Evolutionary conservation across 30 jellyfish, hydroid and myxozoan species (phyloP), one percentile per base, ranked within the genome.

Genomic region (Cassiopea xamachana): DNA sequence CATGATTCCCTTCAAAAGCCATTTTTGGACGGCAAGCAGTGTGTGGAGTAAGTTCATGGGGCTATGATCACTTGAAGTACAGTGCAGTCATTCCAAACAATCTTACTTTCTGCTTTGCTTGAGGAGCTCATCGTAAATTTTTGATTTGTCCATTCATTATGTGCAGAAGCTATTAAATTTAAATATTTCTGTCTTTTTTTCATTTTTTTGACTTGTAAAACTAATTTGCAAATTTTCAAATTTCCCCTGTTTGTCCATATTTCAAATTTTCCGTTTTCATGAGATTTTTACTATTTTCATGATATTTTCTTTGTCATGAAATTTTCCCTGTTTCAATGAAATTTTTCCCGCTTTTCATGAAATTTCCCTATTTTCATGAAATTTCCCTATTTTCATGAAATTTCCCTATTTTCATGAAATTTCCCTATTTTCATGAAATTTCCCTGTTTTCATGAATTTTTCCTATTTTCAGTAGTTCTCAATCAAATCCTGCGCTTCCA

Each of bases 401-500:
- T 9, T 62, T 27, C 64, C 19, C 7, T 62, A 4, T 62, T 13
- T 62, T 62, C 64, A 51, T 51, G 4, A 2, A 4, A 51, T 9
- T 4, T 9, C 64, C 9, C 4, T 2, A 4, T 51, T 51, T 51
- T 51, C 9, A 4, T 51, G 8, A 2, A 9, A 9, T 9, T 2
- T 51, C 9, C 64, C 64, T 51, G 4, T 9, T 9, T 51, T 51
- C 4, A 4, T 9, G 9, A 51, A 51, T 51, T 51, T 51, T 51
- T 51, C 85, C 59, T 46, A n/a, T 46, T 51, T 71, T 58, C 55
- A 86, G 96, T 79, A 82, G 96, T 7, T 27, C 95, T 64, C 98
- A 94, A 59, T 98, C 87, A 49, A 84, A 68, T 77, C 87, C 77
- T 10, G 98, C 98, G 3, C 81, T 96, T 55, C 91, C 95, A 15